Conservation (phyloP, 2,888 invertebrate species). For the Diplolepis rosae region DNA sequence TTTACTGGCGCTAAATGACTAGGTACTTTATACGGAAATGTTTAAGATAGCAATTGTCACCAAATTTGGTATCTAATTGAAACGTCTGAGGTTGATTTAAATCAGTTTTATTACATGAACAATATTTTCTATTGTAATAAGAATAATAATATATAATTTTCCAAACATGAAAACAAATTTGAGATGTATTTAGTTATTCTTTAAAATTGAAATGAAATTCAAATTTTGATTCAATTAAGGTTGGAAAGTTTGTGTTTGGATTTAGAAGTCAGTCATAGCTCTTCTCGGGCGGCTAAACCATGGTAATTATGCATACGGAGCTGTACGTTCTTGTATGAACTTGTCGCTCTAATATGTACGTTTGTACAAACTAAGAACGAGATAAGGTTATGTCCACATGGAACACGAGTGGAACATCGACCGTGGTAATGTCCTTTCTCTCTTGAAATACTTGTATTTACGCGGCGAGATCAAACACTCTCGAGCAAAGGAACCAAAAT, state of each 20-base stretch:
- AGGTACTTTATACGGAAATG: not conserved
- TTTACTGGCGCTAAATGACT: not conserved
- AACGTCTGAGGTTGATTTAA: too few relatives aligned
- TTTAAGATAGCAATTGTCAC: not conserved
- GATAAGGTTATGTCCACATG: constrained; percentile 27
- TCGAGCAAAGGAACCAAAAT: constrained; percentile 16
- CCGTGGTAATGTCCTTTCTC: constrained; percentile 15
- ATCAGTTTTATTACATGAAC: too few relatives aligned
- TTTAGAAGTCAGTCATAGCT: not conserved
- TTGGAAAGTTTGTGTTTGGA: not conserved
- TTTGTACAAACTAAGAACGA: constrained; percentile 13
- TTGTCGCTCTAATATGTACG: not conserved
- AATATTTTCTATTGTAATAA: too few relatives aligned
- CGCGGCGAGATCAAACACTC: constrained; percentile 26
- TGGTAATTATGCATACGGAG: not conserved
- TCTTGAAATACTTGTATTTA: constrained; percentile 12
- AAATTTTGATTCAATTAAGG: too few relatives aligned
- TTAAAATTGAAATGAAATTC: too few relatives aligned
- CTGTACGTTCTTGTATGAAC: constrained; percentile 18
- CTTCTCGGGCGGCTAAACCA: not conserved
- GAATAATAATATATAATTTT: too few relatives aligned
- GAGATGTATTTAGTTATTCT: too few relatives aligned
- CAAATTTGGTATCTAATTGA: not conserved
- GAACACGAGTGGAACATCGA: not conserved
- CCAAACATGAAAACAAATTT: too few relatives aligned